Conservation (phyloP, 2,113 vertebrate species). For the Sakesphorus luctuosus region DNA sequence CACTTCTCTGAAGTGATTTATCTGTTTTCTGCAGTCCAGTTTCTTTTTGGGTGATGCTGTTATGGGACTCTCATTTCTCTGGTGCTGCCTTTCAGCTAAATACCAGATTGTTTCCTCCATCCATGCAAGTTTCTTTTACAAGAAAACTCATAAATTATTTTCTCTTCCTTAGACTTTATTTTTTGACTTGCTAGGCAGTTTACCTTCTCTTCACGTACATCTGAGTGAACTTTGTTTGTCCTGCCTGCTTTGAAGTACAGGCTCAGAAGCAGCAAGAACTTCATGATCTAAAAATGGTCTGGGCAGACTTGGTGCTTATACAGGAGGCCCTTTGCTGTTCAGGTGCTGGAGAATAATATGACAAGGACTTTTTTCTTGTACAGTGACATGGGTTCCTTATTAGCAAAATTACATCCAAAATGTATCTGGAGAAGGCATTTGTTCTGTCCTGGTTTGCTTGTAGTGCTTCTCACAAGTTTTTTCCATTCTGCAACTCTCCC, state of each 20-base stretch:
- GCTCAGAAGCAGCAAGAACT: background rate
- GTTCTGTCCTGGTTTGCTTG: background rate
- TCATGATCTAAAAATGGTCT: background rate
- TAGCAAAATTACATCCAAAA: background rate
- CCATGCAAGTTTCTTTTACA: background rate
- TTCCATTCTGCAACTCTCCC: background rate
- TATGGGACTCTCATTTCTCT: background rate
- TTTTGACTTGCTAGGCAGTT: constrained; percentile 14
- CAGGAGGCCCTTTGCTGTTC: background rate
- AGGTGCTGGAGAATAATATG: background rate
- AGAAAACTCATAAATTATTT: constrained; percentile 37
- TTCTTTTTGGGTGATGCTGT: background rate
- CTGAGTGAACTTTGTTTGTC: constrained; percentile 24
- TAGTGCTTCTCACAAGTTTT: background rate
- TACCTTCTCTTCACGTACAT: background rate
- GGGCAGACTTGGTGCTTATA: background rate
- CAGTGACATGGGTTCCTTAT: background rate
- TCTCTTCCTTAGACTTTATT: background rate
- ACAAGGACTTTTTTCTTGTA: background rate
- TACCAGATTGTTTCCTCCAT: background rate
- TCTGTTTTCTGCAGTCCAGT: background rate
- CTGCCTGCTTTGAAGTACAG: constrained; percentile 24
- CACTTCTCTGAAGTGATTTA: constrained; percentile 11
- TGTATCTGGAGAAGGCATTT: background rate
- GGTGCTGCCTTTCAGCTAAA: background rate